Conservation (phyloP, 2,797 vertebrate species). For the Natrix natrix region DNA sequence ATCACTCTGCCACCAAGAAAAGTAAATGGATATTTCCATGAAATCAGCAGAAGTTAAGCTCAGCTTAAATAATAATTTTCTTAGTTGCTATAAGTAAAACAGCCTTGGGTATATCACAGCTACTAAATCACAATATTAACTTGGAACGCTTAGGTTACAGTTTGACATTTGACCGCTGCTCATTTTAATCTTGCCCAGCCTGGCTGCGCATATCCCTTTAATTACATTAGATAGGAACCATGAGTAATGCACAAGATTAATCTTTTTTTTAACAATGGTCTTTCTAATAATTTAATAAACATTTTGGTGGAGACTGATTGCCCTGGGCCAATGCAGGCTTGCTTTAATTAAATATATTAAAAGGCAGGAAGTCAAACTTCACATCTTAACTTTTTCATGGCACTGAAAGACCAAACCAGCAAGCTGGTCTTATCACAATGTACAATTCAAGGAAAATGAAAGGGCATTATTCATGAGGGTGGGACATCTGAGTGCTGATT, state of each 20-base stretch:
- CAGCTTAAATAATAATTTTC: not conserved
- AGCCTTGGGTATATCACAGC: not conserved
- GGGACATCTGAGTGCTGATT: conserved; percentile 62
- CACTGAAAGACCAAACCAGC: conserved; percentile 59
- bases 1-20: not conserved
- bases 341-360: conserved; percentile 59
- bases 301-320: conserved; percentile 42
- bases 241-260: conserved; percentile 10
- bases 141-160: not conserved
- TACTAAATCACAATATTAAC: not conserved
- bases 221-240: not conserved
- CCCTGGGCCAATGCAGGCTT: conserved; percentile 44
- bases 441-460: conserved; percentile 65
- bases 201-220: not conserved
- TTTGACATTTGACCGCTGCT: not conserved
- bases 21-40: not conserved
- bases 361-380: conserved; percentile 62
- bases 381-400: conserved; percentile 41
- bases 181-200: not conserved
- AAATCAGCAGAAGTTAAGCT: not conserved
- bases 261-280: conserved; percentile 9
- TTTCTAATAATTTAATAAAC: conserved; percentile 23
- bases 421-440: conserved; percentile 58
- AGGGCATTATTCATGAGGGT: conserved; percentile 66
- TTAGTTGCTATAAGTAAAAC: not conserved